These are phyloP conservation scores for Oncorhynchus clarkii DNA, from an alignment of 2,113 vertebrate species.

Conservation along the genomic window DNA sequence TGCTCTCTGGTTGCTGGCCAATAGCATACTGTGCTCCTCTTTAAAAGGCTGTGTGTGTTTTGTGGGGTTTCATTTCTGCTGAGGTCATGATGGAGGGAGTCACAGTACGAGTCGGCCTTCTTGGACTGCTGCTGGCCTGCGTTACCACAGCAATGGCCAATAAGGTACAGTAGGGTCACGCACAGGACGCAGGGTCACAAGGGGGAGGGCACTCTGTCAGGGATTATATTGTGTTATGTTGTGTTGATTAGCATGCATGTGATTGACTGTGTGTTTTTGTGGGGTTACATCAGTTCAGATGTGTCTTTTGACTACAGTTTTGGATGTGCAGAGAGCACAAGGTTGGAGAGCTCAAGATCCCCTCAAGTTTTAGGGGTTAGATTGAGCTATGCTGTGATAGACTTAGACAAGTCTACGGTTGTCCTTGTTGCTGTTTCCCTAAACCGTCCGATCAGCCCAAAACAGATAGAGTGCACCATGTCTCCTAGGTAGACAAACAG, in stretches of 20 bases:
- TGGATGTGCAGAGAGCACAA: no score
- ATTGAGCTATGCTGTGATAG: background rate
- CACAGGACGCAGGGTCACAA: no score
- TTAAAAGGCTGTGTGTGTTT: background rate
- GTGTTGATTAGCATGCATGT: no score
- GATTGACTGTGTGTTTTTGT: no score
- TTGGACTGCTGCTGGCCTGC: constrained; percentile 49
- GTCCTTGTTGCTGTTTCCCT: background rate
- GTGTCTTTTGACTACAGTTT: no score
- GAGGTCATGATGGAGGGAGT: constrained; percentile 45
- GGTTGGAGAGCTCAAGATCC: no score
- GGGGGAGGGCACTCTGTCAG: background rate
- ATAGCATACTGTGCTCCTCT: background rate
- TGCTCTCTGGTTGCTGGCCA: background rate
- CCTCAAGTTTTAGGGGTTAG: background rate
- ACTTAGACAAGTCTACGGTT: background rate
- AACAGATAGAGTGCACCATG: background rate
- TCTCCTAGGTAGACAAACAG: background rate
- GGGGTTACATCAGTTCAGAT: background rate
- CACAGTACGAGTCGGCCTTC: constrained; percentile 31
- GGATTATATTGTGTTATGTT: no score
- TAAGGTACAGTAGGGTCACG: constrained; percentile 45
- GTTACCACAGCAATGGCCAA: constrained; percentile 29
- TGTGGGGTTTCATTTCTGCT: background rate
- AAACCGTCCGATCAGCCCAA: background rate